Evolutionary conservation across 2,888 invertebrate species (phyloP).

Genomic region (Nasonia oneida): DNA sequence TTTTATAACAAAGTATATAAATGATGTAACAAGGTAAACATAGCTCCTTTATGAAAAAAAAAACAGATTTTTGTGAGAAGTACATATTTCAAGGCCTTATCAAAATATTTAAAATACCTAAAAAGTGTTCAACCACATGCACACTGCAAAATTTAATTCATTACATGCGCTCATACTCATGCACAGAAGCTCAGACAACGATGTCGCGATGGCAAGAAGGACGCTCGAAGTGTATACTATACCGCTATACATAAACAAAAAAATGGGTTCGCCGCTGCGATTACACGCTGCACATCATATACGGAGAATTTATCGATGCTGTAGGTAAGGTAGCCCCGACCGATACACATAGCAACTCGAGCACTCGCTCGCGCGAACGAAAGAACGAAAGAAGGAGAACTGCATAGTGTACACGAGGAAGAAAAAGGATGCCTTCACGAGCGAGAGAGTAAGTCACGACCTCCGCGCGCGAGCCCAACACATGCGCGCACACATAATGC

Average conservation of each 20-base stretch:
- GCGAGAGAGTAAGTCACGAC: constrained; percentile 67
- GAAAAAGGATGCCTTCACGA: constrained; percentile 64
- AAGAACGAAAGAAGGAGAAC: constrained; percentile 29
- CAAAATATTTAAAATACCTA: no score
- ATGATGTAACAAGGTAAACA: no score
- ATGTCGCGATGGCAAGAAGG: constrained; percentile 1
- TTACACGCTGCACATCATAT: constrained; percentile 43
- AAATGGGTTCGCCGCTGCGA: not conserved
- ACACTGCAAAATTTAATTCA: no score
- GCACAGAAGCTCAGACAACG: constrained; percentile 34
- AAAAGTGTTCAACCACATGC: no score
- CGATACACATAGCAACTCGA: constrained; percentile 37
- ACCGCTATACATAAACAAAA: not conserved
- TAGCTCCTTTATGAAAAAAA: no score
- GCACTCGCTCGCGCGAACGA: not conserved
- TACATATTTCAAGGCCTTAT: no score
- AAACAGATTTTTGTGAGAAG: no score
- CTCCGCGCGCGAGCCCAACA: constrained; percentile 64
- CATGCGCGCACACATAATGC: constrained; percentile 59
- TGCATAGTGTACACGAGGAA: constrained; percentile 3
- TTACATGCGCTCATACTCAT: no score
- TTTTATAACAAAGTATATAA: no score
- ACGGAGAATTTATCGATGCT: constrained; percentile 68
- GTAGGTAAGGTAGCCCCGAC: constrained; percentile 64
- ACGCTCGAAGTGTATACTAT: not conserved